Evolutionary conservation across 2,113 vertebrate genomes (phyloP).

Genomic region (Herpetotheres cachinnans): DNA sequence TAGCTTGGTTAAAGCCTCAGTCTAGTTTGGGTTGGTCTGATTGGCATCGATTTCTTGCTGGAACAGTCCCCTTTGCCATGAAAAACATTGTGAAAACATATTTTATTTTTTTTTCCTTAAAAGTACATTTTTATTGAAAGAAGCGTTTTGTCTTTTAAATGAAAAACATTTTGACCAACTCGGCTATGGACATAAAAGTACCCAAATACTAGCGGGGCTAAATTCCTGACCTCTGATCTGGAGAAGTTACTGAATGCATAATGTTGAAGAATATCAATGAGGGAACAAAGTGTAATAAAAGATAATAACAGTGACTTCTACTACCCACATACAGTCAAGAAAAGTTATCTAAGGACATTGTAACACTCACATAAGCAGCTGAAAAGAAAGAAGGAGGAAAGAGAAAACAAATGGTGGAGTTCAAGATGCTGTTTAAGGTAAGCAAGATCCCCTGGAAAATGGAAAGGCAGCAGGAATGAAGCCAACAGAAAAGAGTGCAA

Average conservation of each 20-base stretch:
- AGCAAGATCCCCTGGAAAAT: slow-evolving; percentile 27
- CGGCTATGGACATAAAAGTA: background rate
- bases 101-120: background rate
- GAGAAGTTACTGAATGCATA: slow-evolving; percentile 10
- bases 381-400: slow-evolving; percentile 13
- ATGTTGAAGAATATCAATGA: slow-evolving; percentile 20
- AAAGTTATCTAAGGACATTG: slow-evolving; percentile 42
- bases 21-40: background rate
- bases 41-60: background rate
- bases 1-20: background rate
- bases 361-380: background rate
- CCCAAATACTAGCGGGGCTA: background rate
- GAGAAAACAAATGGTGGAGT: background rate
- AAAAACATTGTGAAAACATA: background rate
- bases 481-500: slow-evolving; percentile 30
- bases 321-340: background rate
- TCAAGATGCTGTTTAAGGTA: slow-evolving; percentile 49
- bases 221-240: slow-evolving; percentile 41
- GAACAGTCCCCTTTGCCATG: background rate
- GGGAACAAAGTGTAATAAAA: slow-evolving; percentile 26
- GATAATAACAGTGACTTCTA: slow-evolving; percentile 38
- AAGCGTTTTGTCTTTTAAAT: background rate
- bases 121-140: background rate
- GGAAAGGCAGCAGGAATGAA: background rate
- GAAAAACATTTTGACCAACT: background rate